These are phyloP conservation scores for Pilophorus perplexus DNA, from an alignment of 2,888 invertebrate species.

Conservation along the genomic window DNA sequence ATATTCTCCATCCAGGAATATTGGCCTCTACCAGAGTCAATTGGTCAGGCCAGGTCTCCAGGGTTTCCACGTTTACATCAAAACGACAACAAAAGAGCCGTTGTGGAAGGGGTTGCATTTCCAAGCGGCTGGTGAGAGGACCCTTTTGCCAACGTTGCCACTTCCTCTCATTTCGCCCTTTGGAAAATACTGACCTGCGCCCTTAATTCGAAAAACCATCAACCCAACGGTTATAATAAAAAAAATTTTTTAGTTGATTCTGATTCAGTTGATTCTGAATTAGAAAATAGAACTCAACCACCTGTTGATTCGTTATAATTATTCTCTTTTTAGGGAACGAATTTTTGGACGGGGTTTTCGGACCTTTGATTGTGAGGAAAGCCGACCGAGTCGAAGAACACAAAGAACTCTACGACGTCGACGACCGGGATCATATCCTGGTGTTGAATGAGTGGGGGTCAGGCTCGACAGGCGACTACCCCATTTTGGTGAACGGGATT, in stretches of 20 bases:
- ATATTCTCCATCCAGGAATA: too few species aligned
- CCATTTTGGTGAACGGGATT: slow-evolving; percentile 28
- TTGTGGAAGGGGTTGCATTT: too few species aligned
- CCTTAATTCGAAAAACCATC: too few species aligned
- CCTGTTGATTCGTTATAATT: slow-evolving; percentile 2
- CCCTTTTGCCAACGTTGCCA: too few species aligned
- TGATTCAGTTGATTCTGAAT: not conserved
- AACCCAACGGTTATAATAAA: too few species aligned
- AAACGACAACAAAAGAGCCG: too few species aligned
- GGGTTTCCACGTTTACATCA: too few species aligned
- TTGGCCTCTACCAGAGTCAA: too few species aligned
- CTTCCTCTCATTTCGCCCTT: too few species aligned
- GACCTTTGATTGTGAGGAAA: slow-evolving; percentile 68
- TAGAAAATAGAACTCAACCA: not conserved
- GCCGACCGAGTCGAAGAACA: slow-evolving; percentile 58
- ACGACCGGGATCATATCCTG: slow-evolving; percentile 67
- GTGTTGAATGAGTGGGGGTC: slow-evolving; percentile 66
- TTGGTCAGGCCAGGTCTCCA: too few species aligned
- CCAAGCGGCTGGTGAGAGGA: too few species aligned
- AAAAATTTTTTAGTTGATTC: not conserved
- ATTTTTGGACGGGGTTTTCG: slow-evolving; percentile 67
- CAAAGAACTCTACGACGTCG: slow-evolving; percentile 65
- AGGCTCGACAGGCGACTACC: slow-evolving; percentile 15
- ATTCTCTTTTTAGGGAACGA: slow-evolving; percentile 57
- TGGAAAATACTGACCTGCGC: too few species aligned